phyloP scores from a whole-genome alignment of 2,888 invertebrate species.

The Liopterus haemorrhoidalis region DNA sequence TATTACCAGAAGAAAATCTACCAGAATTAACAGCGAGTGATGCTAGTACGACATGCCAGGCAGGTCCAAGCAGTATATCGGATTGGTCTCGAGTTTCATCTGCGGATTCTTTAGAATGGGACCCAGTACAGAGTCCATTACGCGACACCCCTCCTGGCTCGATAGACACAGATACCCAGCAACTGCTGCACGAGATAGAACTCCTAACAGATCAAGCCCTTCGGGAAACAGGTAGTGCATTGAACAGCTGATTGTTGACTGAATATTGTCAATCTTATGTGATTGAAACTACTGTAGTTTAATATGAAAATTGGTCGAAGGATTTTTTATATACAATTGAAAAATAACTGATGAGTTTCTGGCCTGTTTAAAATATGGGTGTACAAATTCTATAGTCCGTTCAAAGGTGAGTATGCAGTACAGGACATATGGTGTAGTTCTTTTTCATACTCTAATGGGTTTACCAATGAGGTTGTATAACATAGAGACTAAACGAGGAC shows the following conservation, averaged over 20 bases:
- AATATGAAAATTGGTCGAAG: no score
- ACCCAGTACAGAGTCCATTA: constrained; percentile 50
- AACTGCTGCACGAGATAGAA: constrained; percentile 61
- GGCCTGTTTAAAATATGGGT: no score
- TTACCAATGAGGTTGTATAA: no score
- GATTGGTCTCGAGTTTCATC: constrained; percentile 59
- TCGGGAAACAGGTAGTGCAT: constrained; percentile 55
- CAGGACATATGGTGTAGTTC: no score
- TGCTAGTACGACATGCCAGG: constrained; percentile 37
- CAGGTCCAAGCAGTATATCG: constrained; percentile 40
- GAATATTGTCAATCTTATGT: no score
- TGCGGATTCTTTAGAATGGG: constrained; percentile 65
- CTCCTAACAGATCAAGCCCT: constrained; percentile 59
- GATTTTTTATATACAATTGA: no score
- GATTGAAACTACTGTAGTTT: no score
- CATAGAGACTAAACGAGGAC: no score
- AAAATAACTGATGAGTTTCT: no score
- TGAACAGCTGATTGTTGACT: constrained; percentile 39
- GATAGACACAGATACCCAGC: constrained; percentile 59
- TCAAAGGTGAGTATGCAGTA: no score
- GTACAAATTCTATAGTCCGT: no score
- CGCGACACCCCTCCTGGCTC: constrained; percentile 44
- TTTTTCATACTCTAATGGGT: no score
- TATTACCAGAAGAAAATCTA: constrained; percentile 30
- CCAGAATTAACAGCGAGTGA: constrained; percentile 25